Conservation (phyloP, 1,140 invertebrate species). For the Branchinecta lynchi region DNA sequence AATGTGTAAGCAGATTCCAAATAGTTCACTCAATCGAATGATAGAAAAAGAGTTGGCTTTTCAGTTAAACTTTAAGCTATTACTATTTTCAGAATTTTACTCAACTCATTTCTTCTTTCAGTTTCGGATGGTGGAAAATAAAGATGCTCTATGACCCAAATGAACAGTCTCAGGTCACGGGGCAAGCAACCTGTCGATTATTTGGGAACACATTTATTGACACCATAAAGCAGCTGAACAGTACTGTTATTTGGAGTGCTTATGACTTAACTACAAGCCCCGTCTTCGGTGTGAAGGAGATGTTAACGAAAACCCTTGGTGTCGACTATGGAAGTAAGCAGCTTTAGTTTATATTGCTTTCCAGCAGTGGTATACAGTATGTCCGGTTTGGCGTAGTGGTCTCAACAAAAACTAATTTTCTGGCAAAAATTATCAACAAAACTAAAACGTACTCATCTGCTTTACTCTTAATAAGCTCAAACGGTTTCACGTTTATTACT, state of each 20-base stretch:
- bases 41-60: too few species aligned
- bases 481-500: too few species aligned
- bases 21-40: too few species aligned
- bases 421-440: too few species aligned
- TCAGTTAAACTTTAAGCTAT: too few species aligned
- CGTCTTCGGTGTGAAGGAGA: conserved; percentile 37
- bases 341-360: neutral
- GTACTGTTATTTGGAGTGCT: conserved; percentile 32
- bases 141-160: conserved; percentile 52
- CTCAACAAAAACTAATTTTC: too few species aligned
- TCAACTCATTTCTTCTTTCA: conserved; percentile 30
- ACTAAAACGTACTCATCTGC: too few species aligned
- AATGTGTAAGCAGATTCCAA: too few species aligned
- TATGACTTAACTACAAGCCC: conserved; percentile 36
- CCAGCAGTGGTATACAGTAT: too few species aligned
- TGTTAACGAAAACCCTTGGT: conserved; percentile 35
- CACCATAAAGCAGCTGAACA: conserved; percentile 39
- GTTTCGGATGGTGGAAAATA: conserved; percentile 49
- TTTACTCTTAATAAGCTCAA: too few species aligned
- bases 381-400: too few species aligned
- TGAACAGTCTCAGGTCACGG: conserved; percentile 44
- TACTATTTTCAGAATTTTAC: too few species aligned
- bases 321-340: conserved; percentile 29
- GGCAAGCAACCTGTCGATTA: conserved; percentile 45
- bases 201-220: conserved; percentile 51